Base-by-base conservation (phyloP, 2,113 vertebrate genomes). In the Ondatra zibethicus region DNA sequence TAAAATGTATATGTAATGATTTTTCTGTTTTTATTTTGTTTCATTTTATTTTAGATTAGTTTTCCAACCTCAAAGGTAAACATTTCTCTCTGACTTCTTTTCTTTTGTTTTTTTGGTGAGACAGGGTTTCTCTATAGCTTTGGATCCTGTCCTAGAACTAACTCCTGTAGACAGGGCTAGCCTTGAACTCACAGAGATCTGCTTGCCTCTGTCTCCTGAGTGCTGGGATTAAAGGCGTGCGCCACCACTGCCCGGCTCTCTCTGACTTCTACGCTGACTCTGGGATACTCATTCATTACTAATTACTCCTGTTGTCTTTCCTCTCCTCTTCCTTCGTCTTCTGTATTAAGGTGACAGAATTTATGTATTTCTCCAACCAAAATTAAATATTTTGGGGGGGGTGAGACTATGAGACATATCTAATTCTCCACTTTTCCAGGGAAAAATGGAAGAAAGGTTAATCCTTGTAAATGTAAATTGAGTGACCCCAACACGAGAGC, bases 1-100 rank as follows among this genome's bases (percentile, higher is more conserved):
- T 14, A 88, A 52, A 93, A 90, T 89, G n/a, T n/a, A 25, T 47
- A 7, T 68, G 25, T 84, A 68, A 61, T 80, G 45, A 55, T 68
- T 89, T 96, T 95, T 84, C 72, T 68, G 4, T 50, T 75, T 19
- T 75, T 14, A 39, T 50, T 92, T 72, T 89, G 72, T 89, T 81
- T 90, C 92, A 5, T 86, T 86, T 88, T 81, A 96, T 11, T 66
- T 21, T 0, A 88, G 63, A 73, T 31, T 88, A 76, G 11, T 66
- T 94, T 78, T 96, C 36, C n/a, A n/a, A 73, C 1, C 2, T 19
- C 52, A 65, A 92, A 92, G 61, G 39, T 16, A 76, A 75, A 63
- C 16, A 21, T 75, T 68, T 47, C 63, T 93, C 25, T 85, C 11
- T 58, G n/a, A 16, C 12, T 50, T 39, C 2, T 94, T 52, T 14